Base-by-base conservation (phyloP, 2,888 invertebrate species). In the Conops quadrifasciatus region DNA sequence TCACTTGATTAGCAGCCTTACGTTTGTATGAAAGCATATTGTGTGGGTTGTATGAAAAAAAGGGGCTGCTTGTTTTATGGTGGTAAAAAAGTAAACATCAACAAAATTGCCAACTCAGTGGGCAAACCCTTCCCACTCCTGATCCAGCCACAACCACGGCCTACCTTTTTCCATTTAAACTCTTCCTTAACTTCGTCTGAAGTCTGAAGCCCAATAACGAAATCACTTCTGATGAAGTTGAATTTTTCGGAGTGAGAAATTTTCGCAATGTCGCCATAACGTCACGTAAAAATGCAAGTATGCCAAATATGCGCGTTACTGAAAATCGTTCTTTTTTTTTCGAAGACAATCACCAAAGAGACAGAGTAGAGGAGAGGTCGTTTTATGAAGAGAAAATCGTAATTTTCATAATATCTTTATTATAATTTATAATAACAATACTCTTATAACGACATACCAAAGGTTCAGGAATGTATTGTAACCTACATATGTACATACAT, bases 161-260 rank as follows among this genome's bases (percentile, higher is more conserved):
- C 13, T 13, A 5, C 45, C 53, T 53, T 21, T 53, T 16, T 19
- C 11, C 53, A 36, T 36, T 36, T 36, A 36, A 36, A 36, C 36
- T 36, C 36, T 36, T 36, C 36, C 36, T 36, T 36, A 36, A 36
- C 36, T 36, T 36, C 36, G 36, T 36, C 58, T 24, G 15, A 58
- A 26, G 58, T 26, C 7, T 58, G 21, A n/a, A 11, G 21, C 15
- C 15, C 26, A 58, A 58, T 28, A 58, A 58, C 58, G 16, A 28
- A 58, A 58, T 28, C n/a, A 53, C 21, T 53, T 53, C 21, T 53
- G 53, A 53, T 53, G 53, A 53, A 53, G 19, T 49, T 49, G n/a
- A 49, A 43, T 43, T 43, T 11, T 11, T 11, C 45, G 45, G 45
- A 43, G 45, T 5, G 45, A 13, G 49, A 19, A 49, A 49, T 49